phyloP scores from a whole-genome alignment of 2,888 invertebrate genomes.

The Chydorus sphaericus region DNA sequence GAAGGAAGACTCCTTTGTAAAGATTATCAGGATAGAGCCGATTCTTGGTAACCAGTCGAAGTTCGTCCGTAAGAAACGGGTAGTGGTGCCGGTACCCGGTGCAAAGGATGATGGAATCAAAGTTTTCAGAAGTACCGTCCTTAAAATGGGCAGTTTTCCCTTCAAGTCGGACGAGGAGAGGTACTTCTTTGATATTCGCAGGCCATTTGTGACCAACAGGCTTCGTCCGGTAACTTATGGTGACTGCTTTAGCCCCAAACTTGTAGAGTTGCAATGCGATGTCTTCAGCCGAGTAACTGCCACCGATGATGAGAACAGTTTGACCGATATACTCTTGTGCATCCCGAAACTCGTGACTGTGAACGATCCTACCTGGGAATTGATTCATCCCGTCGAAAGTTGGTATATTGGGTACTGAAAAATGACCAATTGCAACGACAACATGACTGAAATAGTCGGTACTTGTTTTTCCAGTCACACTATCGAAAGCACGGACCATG shows the following conservation, averaged over 20 bases:
- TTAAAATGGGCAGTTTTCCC: background rate
- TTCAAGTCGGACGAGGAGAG: background rate
- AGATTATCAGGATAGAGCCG: background rate
- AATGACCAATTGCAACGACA: background rate
- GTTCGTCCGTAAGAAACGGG: background rate
- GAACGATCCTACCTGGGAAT: background rate
- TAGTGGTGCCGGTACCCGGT: background rate
- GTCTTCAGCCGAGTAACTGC: background rate
- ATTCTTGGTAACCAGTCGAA: background rate
- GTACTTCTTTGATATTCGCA: background rate
- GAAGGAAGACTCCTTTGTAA: background rate
- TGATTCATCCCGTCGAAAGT: background rate
- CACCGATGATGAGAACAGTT: background rate
- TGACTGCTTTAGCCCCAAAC: background rate
- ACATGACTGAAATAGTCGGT: background rate
- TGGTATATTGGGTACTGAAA: background rate
- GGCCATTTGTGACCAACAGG: background rate
- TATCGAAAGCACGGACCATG: background rate
- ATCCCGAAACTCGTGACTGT: slow-evolving; percentile 1
- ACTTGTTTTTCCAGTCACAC: background rate
- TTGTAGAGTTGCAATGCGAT: background rate
- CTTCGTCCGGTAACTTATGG: background rate
- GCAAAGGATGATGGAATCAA: background rate
- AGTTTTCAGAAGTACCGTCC: background rate
- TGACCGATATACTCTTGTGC: background rate